phyloP scores from a whole-genome alignment of 2,797 vertebrate genomes.

The Mustela erminea region DNA sequence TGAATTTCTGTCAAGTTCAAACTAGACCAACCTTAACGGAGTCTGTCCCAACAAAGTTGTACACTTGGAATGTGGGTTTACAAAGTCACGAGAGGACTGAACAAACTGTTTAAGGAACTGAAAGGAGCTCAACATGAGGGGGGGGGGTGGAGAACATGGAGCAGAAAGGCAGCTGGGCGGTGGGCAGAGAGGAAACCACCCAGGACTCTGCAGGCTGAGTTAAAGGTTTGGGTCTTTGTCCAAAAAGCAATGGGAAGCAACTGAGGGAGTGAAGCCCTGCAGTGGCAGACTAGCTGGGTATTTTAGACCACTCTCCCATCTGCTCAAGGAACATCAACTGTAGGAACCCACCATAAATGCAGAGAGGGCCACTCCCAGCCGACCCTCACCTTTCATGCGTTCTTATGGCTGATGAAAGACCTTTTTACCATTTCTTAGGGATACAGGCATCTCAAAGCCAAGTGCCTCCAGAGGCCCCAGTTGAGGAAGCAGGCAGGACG shows the following conservation, averaged over 20 bases:
- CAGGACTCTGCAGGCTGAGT: fast-evolving
- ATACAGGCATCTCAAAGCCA: background rate
- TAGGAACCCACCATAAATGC: background rate
- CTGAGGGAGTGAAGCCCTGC: background rate
- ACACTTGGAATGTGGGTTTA: background rate
- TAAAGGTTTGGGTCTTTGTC: background rate
- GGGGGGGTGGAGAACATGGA: fast-evolving
- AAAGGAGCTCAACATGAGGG: background rate
- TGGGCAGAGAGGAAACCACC: fast-evolving
- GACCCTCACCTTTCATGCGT: fast-evolving
- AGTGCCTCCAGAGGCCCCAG: background rate
- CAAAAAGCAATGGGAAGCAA: background rate
- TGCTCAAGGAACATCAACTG: background rate
- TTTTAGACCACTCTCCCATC: background rate
- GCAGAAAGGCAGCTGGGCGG: background rate
- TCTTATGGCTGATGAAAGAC: background rate
- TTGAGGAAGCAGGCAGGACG: background rate
- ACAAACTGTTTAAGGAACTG: background rate
- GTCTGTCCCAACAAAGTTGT: background rate
- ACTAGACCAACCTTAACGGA: background rate
- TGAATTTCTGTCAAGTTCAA: background rate
- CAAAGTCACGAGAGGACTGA: background rate
- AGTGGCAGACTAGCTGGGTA: fast-evolving
- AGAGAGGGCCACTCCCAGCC: background rate
- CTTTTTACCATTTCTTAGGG: background rate